Base-by-base conservation (phyloP, 2,888 invertebrate genomes). In the Hypolimnas misippus region DNA sequence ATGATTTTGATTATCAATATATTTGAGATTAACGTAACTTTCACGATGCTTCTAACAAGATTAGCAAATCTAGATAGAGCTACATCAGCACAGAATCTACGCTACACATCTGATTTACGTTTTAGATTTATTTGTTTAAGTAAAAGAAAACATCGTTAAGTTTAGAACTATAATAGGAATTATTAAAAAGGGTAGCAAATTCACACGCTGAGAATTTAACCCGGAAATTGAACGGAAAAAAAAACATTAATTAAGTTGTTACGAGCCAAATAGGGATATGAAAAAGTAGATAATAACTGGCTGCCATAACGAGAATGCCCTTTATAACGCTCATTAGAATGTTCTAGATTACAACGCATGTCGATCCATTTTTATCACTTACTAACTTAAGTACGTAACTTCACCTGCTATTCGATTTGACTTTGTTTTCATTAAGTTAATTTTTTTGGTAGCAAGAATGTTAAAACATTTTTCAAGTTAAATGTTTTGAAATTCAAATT, bases 171-270 rank as follows among this genome's bases (percentile, higher is more conserved):
- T 44, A 54, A 6, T 8, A 8, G 21, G n/a, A 1, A 38, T 12
- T 38, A 38, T 38, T 16, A 7, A 10, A 21, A 59, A 53, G 21
- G 44, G 25, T 25, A 25, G 19, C 3, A 44, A 17, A 59, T 53
- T 53, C 59, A 53, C 52, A 53, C 44, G 44, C 16, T 12, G 19
- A 25, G 31, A 35, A 29, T 14, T n/a, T 2, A 35, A 53, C 17
- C 46, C 21, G 29, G 35, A 31, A 35, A 4, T 14, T 0, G 6
- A 12, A n/a, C 17, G 4, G 35, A 7, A 33, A 35, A 35, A 46
- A 44, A 46, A 52, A 35, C 44, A 59, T 12, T 53, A 38, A 59
- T 53, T 46, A 53, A 52, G 29, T 59, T 35, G 53, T 59, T 59
- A 25, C 17, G 1, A 8, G 3, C 59, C 44, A 31, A 38, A 53